Base-by-base conservation (phyloP, 2,888 invertebrate genomes). In the Dione juno region DNA sequence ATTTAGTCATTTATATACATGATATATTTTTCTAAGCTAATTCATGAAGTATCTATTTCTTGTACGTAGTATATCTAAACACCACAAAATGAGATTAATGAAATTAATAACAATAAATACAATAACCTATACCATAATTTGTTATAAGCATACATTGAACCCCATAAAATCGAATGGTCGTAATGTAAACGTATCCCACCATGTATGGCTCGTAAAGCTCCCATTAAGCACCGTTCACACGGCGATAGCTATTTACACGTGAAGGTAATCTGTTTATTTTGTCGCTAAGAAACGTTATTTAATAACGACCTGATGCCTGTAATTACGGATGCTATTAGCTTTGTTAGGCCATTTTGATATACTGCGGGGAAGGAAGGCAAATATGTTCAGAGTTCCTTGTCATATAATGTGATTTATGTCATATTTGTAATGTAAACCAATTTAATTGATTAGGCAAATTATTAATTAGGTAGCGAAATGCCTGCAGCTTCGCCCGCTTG, bases 261-360 rank as follows among this genome's bases (percentile, higher is more conserved):
- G 63, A 57, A 75, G 67, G 72, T 74, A 75, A 74, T 75, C 72
- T 72, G 74, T 75, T 71, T 72, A 70, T 72, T 74, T 75, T 72
- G 74, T 72, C 74, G 74, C 72, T 70, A 66, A 74, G 72, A 68
- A 74, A 70, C 72, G 72, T 74, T 74, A 74, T 74, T 72, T 74
- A 74, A 72, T 74, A 74, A 74, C 74, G 71, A 69, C 66, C 70
- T 67, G 73, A 58, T 71, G 64, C 40, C 66, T 70, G 72, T 72
- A 74, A 74, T 74, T 74, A 74, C 59, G 63, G 67, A 52, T 50
- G 72, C 70, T 72, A 74, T 74, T 72, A 70, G 72, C 66, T 74
- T 70, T 72, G 72, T 74, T 72, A 58, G 61, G 16, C 54, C 66
- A 70, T 69, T 70, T 54, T 43, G 48, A 35, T 63, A 54, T 45